Base-by-base conservation (phyloP, 37 sponge, comb jelly and placozoan species). In the Beroe forskalii region DNA sequence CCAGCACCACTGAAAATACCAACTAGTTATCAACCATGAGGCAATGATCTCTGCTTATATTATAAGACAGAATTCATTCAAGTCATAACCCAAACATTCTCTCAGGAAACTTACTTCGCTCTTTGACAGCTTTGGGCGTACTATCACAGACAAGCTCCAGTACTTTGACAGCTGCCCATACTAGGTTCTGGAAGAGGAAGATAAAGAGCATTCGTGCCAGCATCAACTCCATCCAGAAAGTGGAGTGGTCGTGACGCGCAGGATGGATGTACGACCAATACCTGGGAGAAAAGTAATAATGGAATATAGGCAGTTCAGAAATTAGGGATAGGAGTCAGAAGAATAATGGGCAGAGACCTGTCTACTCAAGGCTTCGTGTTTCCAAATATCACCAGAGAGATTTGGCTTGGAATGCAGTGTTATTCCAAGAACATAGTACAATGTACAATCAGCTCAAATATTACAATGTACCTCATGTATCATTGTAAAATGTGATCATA, bases 31-130 rank as follows among this genome's bases (percentile, higher is more conserved):
- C n/a, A n/a, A n/a, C n/a, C n/a, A n/a, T n/a, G n/a, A n/a, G n/a
- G n/a, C n/a, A n/a, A n/a, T n/a, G n/a, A n/a, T n/a, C n/a, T n/a
- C n/a, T n/a, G n/a, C n/a, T n/a, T n/a, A n/a, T n/a, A n/a, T n/a
- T n/a, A n/a, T n/a, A n/a, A n/a, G n/a, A n/a, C n/a, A n/a, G n/a
- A n/a, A n/a, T n/a, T n/a, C n/a, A n/a, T n/a, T n/a, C n/a, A n/a
- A n/a, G n/a, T n/a, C n/a, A n/a, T n/a, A n/a, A n/a, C n/a, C n/a
- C n/a, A n/a, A n/a, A n/a, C n/a, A n/a, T n/a, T n/a, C n/a, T n/a
- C n/a, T n/a, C n/a, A n/a, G n/a, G n/a, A n/a, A 48, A 80, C 86
- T 80, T n/a, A 80, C 86, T 80, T 80, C 86, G 40, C 27, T 80
- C 55, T 38, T 27, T 80, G 48, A 80, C 86, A 80, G n/a, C 40